Conservation (phyloP, 2,888 invertebrate genomes). For the Cantharis rufa region DNA sequence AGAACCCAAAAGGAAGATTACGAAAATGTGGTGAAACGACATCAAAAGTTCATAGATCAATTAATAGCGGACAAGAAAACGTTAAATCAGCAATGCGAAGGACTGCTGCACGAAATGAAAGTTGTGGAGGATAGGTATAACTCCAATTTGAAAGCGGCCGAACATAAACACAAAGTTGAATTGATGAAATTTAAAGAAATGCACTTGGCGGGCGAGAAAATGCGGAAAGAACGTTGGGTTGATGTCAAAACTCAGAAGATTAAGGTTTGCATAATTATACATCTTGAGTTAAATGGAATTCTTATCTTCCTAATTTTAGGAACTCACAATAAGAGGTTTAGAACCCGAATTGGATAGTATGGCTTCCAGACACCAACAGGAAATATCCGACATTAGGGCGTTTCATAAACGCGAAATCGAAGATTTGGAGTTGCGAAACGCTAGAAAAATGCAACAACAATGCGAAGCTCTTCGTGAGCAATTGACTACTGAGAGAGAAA, state of each 20-base stretch:
- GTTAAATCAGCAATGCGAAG: slow-evolving; percentile 74
- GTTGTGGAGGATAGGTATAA: slow-evolving; percentile 69
- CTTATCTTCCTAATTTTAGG: slow-evolving; percentile 54
- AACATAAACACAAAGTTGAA: slow-evolving; percentile 77
- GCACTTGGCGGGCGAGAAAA: slow-evolving; percentile 76
- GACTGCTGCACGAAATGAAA: slow-evolving; percentile 66
- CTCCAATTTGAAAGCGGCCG: slow-evolving; percentile 68
- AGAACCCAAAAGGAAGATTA: slow-evolving; percentile 71
- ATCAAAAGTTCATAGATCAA: slow-evolving; percentile 83
- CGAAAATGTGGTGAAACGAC: slow-evolving; percentile 73
- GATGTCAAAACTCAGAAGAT: slow-evolving; percentile 84
- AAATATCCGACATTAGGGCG: slow-evolving; percentile 69
- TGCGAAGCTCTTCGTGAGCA: slow-evolving; percentile 65
- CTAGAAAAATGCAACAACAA: slow-evolving; percentile 65
- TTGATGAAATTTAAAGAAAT: slow-evolving; percentile 75
- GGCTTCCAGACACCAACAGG: slow-evolving; percentile 69
- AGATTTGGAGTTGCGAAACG: slow-evolving; percentile 65
- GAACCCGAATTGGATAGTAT: slow-evolving; percentile 82
- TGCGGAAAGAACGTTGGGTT: slow-evolving; percentile 77
- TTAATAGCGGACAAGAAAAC: slow-evolving; percentile 79
- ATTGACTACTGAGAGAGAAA: slow-evolving; percentile 65
- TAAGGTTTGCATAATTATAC: slow-evolving; percentile 60
- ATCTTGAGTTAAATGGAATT: not conserved
- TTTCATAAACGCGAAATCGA: slow-evolving; percentile 70
- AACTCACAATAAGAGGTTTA: slow-evolving; percentile 84